Conservation (phyloP, 2,888 invertebrate genomes). For the Sesia bembeciformis region DNA sequence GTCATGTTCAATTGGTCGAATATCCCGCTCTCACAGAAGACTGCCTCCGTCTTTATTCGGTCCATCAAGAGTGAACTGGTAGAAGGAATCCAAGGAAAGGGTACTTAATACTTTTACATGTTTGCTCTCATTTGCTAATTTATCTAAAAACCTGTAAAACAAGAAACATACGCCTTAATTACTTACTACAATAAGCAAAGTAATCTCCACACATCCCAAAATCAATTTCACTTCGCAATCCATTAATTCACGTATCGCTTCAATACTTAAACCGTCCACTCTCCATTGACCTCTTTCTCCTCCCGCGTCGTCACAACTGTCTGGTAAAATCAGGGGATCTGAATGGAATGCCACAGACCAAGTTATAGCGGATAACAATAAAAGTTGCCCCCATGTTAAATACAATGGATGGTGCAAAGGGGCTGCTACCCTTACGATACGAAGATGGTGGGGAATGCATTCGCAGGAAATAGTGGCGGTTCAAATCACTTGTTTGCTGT, state of each 20-base stretch:
- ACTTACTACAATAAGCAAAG: neutral
- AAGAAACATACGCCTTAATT: neutral
- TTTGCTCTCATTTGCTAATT: too few species aligned
- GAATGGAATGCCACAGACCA: constrained; percentile 35
- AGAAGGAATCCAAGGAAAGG: too few species aligned
- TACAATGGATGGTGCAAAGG: constrained; percentile 61
- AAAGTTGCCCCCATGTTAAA: constrained; percentile 64
- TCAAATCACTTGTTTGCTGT: neutral
- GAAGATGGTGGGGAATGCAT: constrained; percentile 6
- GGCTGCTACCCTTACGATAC: constrained; percentile 50
- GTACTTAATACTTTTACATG: too few species aligned
- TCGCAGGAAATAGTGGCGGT: neutral
- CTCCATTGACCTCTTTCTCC: neutral
- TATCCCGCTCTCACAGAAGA: too few species aligned
- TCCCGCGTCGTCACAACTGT: neutral
- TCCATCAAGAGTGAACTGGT: too few species aligned
- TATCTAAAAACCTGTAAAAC: neutral
- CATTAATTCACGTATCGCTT: constrained; percentile 63
- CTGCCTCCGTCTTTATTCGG: too few species aligned
- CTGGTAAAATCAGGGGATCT: constrained; percentile 2
- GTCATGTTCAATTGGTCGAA: too few species aligned
- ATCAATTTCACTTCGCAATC: constrained; percentile 63
- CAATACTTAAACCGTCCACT: constrained; percentile 28
- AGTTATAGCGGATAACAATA: constrained; percentile 40
- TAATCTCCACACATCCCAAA: constrained; percentile 20